Evolutionary conservation across 2,888 invertebrate species (phyloP).

Genomic region (Bruchidius siliquastri): DNA sequence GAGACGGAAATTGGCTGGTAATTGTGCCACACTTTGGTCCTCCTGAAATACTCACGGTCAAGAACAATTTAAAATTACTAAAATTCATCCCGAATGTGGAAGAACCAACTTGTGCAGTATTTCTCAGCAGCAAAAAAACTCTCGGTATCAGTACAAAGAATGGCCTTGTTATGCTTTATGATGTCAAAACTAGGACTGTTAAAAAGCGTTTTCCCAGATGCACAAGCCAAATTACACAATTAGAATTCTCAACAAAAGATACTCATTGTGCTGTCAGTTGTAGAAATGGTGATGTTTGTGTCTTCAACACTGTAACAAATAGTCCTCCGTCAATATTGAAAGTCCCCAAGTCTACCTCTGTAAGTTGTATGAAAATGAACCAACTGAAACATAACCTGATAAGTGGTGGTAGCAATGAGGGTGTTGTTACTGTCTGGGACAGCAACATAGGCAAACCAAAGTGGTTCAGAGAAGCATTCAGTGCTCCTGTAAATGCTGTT

Average conservation of each 20-base stretch:
- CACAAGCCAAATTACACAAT: conserved; percentile 31
- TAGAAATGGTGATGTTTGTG: conserved; percentile 37
- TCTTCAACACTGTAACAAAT: conserved; percentile 38
- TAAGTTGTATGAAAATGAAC: conserved; percentile 38
- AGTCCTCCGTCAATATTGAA: conserved; percentile 33
- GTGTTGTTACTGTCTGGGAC: conserved; percentile 44
- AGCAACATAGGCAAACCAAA: conserved; percentile 36
- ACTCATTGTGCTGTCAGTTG: conserved; percentile 40
- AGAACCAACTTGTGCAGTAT: conserved; percentile 41
- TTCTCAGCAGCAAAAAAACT: too few species aligned
- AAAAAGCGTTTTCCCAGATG: conserved; percentile 37
- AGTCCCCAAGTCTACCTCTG: conserved; percentile 38
- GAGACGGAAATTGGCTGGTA: conserved; percentile 44
- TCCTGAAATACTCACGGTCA: conserved; percentile 41
- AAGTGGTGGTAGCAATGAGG: conserved; percentile 41
- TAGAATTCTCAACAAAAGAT: conserved; percentile 41
- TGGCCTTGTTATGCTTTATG: conserved; percentile 41
- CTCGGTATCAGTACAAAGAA: conserved; percentile 38
- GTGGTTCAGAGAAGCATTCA: conserved; percentile 46
- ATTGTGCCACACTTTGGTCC: conserved; percentile 39
- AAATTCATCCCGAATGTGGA: conserved; percentile 38
- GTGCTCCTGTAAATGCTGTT: conserved; percentile 56
- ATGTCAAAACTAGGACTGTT: conserved; percentile 37
- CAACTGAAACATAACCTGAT: conserved; percentile 37
- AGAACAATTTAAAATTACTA: conserved; percentile 36